Percentiles rank a stretch among this genome's conserved stretches.
phyloP scores from a whole-genome alignment of 2,797 vertebrate genomes.

The Alexandromys oeconomus region DNA sequence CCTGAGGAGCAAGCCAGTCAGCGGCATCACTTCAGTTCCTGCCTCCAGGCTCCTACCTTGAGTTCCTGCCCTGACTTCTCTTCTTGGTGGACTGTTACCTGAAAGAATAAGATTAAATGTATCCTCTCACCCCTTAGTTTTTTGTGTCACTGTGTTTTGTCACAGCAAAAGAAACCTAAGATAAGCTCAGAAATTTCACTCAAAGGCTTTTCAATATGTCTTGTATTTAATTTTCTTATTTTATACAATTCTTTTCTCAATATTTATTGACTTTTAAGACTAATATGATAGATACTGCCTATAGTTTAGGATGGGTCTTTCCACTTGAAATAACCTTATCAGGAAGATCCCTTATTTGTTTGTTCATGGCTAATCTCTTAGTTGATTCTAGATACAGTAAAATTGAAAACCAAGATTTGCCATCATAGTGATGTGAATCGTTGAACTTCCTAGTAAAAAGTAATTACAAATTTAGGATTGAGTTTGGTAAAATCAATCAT shows the following conservation, averaged over 20 bases:
- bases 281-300: background rate
- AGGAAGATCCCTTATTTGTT: background rate
- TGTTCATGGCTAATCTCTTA: background rate
- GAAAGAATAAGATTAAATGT: background rate
- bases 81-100: background rate
- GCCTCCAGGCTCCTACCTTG: background rate
- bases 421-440: background rate
- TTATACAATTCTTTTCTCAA: constrained; percentile 9
- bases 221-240: constrained; percentile 51
- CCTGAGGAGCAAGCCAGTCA: background rate
- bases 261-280: constrained; percentile 41
- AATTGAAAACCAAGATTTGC: background rate
- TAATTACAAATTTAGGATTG: constrained; percentile 31
- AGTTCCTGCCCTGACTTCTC: background rate
- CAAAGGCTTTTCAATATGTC: background rate
- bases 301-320: background rate
- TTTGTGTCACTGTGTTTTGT: background rate
- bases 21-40: background rate
- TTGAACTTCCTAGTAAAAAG: constrained; percentile 22
- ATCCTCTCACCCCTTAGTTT: background rate
- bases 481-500: constrained; percentile 24
- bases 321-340: background rate
- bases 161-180: background rate
- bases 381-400: background rate
- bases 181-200: constrained; percentile 7